Conservation (phyloP, 2,797 vertebrate species). For the Etheostoma nigrum region DNA sequence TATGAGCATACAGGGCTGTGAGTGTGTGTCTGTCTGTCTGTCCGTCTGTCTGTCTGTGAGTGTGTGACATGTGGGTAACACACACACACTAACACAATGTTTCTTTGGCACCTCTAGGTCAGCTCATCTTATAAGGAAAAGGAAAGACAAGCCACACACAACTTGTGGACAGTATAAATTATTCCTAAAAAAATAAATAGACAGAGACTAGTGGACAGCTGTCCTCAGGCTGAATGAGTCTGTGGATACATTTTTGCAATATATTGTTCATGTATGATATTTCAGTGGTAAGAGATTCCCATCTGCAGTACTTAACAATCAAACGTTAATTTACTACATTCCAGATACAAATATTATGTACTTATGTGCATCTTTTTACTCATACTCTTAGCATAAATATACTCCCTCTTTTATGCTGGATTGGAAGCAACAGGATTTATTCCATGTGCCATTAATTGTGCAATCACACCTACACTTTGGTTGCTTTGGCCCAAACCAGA, state of each 20-base stretch:
- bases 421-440: not conserved
- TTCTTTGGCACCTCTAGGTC: conserved; percentile 50
- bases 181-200: conserved; percentile 19
- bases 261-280: conserved; percentile 13
- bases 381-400: conserved; percentile 9
- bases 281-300: not conserved
- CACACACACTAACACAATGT: conserved; percentile 40
- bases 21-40: not conserved
- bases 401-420: not conserved
- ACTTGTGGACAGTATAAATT: conserved; percentile 44
- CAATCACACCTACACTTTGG: conserved; percentile 19
- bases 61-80: conserved; percentile 32
- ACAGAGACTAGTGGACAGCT: conserved; percentile 19
- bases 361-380: not conserved
- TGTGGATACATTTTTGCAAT: conserved; percentile 20
- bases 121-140: conserved; percentile 47
- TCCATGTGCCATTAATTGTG: conserved; percentile 16
- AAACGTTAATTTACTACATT: not conserved
- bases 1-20: conserved; percentile 71
- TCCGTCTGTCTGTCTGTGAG: not conserved
- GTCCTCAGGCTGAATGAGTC: conserved; percentile 25
- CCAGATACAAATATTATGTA: no score
- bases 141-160: conserved; percentile 49
- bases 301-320: conserved; percentile 10
- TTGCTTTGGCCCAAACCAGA: conserved; percentile 23